Evolutionary conservation across 2,113 vertebrate species (phyloP), one percentile per base, ranked within the genome.

Genomic region (Sander lucioperca): DNA sequence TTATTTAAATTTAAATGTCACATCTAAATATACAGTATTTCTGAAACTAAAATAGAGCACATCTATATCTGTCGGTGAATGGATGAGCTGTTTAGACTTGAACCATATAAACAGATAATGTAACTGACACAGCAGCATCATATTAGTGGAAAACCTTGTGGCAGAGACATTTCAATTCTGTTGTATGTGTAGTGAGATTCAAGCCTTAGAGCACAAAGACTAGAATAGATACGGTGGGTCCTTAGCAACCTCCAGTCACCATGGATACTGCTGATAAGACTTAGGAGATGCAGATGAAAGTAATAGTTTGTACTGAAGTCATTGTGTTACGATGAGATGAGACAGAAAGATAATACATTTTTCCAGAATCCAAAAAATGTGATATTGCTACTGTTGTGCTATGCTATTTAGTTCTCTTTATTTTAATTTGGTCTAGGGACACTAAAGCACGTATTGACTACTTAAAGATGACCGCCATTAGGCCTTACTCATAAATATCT

Each of bases 241-340:
- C 90, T 86, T 93, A 90, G 93, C 91, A 94, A 91, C 93, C 61
- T 74, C 45, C n/a, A 1, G 88, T 94, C 83, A 33, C 91, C 87
- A 94, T 94, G 93, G 92, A 90, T 89, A 93, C 90, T 0, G 68
- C 21, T 63, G 72, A 88, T 83, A 77, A 80, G 80, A 69, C 67
- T 71, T 21, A 45, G 50, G 79, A 43, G 51, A 75, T 43, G 39
- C 39, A 79, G 82, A 89, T 76, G 51, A 87, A 82, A 79, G 66
- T 58, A 45, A 77, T 23, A 78, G 25, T 82, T 81, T 1, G 5
- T 13, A 12, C 61, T 75, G 47, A 86, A 79, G 77, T 80, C 57
- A 21, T 64, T 27, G 12, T 80, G 33, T 64, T 50, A 18, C 61
- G 2, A 15, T 15, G 12, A 15, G 39, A 61, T 50, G 18, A 65